Base-by-base conservation (phyloP, 2,797 vertebrate species). In the Gymnoscopelus braueri region DNA sequence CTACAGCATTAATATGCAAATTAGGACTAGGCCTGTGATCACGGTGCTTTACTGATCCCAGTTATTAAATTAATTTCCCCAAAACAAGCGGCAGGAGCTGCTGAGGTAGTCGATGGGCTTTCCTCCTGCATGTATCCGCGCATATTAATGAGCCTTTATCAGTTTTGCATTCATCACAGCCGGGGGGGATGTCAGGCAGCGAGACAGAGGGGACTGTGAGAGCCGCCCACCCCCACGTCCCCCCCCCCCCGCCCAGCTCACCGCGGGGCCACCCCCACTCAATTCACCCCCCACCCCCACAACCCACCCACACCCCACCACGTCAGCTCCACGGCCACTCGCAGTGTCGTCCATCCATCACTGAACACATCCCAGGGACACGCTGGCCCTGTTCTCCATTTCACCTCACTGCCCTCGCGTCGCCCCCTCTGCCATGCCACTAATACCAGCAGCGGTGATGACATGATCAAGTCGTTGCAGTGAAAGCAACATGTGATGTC, bases 1-100 rank as follows among this genome's bases (percentile, higher is more conserved):
- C 67, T 59, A 72, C 80, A 64, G 78, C 91, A 94, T 94, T 93
- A 92, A 91, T 90, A 93, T 93, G 93, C 85, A 92, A 94, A 94
- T 92, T 87, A 84, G 57, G 78, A 82, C 76, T 49, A 70, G 82
- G 67, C 81, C 82, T 83, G 88, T 72, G 82, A 91, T 91, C 89
- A 84, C 79, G 1, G 67, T 11, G 64, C 84, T 88, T 87, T 89
- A 84, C 89, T 86, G 83, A 90, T 91, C 86, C 39, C 88, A 84
- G 79, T 92, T 93, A 93, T 92, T 92, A 93, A 92, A 93, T 91
- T 79, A 88, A 93, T 92, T 92, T 88, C 74, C 79, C 78, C 79
- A 82, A 88, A 91, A 92, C 86, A 87, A 90, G 86, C 75, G 14
- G 74, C 86, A 71, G 81, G 82, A 84, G 83, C 83, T 89, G 91